These are phyloP conservation scores for Dryocosmus kuriphilus DNA, from an alignment of 2,888 invertebrate genomes.

Conservation along the genomic window DNA sequence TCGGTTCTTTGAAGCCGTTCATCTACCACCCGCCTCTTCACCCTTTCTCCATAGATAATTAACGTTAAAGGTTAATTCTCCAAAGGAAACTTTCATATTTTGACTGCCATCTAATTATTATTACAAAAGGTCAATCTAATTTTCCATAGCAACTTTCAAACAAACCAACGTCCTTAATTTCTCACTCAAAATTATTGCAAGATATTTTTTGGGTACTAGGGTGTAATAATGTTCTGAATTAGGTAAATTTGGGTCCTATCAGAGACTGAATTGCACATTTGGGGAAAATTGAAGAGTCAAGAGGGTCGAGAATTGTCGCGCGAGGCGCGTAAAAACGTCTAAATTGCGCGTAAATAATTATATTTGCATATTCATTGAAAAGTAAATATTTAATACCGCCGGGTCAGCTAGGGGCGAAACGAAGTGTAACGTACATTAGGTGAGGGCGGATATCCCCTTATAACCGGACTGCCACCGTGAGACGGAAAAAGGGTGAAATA, in stretches of 20 bases:
- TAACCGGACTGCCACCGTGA: slow-evolving; percentile 60
- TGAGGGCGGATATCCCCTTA: slow-evolving; percentile 64
- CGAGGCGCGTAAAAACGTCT: slow-evolving; percentile 74
- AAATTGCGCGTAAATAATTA: slow-evolving; percentile 78
- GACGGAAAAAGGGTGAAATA: slow-evolving; percentile 70
- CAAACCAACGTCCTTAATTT: too few species aligned
- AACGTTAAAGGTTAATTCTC: slow-evolving; percentile 73
- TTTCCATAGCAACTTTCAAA: neutral
- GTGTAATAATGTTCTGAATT: neutral
- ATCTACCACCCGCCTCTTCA: slow-evolving; percentile 54
- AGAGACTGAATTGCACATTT: neutral
- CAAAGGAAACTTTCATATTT: slow-evolving; percentile 39
- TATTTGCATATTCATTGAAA: slow-evolving; percentile 78
- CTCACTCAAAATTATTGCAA: too few species aligned
- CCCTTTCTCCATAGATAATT: slow-evolving; percentile 68
- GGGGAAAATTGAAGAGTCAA: slow-evolving; percentile 40
- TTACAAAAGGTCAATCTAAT: neutral
- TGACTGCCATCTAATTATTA: neutral
- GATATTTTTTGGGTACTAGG: neutral
- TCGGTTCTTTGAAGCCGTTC: slow-evolving; percentile 72
- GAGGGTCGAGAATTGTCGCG: slow-evolving; percentile 48
- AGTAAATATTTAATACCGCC: slow-evolving; percentile 76
- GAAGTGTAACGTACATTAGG: slow-evolving; percentile 71
- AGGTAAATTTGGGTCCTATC: neutral
- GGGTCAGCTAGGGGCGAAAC: slow-evolving; percentile 63